Percentiles rank a stretch among this genome's conserved stretches.
Evolutionary conservation across 35 echinoderm and acorn worm genomes (phyloP).

Genomic region (Lytechinus variegatus): DNA sequence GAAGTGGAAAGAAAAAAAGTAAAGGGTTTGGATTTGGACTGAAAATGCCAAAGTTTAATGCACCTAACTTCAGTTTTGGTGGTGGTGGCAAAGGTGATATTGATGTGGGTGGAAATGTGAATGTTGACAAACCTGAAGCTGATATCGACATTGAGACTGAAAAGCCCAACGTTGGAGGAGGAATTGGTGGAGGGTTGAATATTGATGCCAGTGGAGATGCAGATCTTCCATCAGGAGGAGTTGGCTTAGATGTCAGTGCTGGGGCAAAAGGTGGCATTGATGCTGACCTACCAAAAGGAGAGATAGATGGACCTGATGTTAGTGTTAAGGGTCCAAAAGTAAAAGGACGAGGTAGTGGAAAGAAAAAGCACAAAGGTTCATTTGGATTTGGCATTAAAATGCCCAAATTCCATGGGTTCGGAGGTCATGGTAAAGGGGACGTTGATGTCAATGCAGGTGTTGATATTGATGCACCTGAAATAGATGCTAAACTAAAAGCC

Average conservation of each 20-base stretch:
- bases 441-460: slow-evolving; percentile 66
- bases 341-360: slow-evolving; percentile 36
- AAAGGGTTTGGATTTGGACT: slow-evolving; percentile 52
- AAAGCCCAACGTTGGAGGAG: too few species aligned
- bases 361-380: slow-evolving; percentile 47
- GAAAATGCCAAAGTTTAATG: slow-evolving; percentile 33
- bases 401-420: slow-evolving; percentile 63
- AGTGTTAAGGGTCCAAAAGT: slow-evolving; percentile 66
- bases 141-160: background rate
- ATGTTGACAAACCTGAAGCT: slow-evolving; percentile 51
- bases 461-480: slow-evolving; percentile 47
- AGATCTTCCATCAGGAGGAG: slow-evolving; percentile 56
- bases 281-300: background rate
- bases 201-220: slow-evolving; percentile 35
- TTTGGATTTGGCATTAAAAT: slow-evolving; percentile 62
- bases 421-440: slow-evolving; percentile 21
- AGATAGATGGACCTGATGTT: slow-evolving; percentile 70
- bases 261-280: slow-evolving; percentile 48
- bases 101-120: background rate
- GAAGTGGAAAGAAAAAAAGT: slow-evolving; percentile 36
- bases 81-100: slow-evolving; percentile 30
- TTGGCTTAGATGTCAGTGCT: slow-evolving; percentile 53
- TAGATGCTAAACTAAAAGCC: slow-evolving; percentile 45
- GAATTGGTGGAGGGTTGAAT: background rate
- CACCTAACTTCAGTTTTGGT: slow-evolving; percentile 57